These are phyloP conservation scores for Platichthys flesus DNA, from an alignment of 2,113 vertebrate genomes.

Conservation along the genomic window DNA sequence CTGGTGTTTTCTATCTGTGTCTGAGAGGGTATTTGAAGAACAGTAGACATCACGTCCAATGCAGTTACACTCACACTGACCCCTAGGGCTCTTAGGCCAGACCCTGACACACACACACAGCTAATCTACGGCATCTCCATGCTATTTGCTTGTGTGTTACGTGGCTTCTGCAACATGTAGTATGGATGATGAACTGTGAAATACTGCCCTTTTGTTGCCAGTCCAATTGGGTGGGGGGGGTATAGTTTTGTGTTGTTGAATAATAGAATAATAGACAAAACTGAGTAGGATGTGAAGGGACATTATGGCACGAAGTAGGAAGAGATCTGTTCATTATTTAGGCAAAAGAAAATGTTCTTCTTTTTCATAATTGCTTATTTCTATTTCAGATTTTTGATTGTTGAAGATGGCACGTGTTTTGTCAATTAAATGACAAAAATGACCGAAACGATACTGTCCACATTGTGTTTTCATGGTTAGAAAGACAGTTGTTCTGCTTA, in stretches of 20 bases:
- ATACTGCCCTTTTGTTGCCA: not conserved
- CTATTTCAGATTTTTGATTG: not conserved
- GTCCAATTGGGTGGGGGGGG: not conserved
- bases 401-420: not conserved
- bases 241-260: not conserved
- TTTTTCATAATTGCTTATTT: not conserved
- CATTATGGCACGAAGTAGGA: not conserved
- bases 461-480: not conserved
- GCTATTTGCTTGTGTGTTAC: not conserved
- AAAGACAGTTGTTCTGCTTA: not conserved
- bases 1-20: constrained; percentile 62
- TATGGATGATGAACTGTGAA: not conserved
- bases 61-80: constrained; percentile 67
- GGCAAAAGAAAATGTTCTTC: not conserved
- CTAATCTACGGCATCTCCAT: not conserved
- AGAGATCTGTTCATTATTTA: not conserved
- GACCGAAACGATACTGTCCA: not conserved
- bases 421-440: not conserved
- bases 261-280: not conserved
- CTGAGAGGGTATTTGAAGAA: constrained; percentile 67
- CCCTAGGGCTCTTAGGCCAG: constrained; percentile 58
- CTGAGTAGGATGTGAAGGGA: constrained; percentile 1
- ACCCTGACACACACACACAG: constrained; percentile 36
- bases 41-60: constrained; percentile 64
- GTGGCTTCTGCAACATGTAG: not conserved